Evolutionary conservation across 2,113 vertebrate species (phyloP).

Genomic region (Oenanthe melanoleuca): DNA sequence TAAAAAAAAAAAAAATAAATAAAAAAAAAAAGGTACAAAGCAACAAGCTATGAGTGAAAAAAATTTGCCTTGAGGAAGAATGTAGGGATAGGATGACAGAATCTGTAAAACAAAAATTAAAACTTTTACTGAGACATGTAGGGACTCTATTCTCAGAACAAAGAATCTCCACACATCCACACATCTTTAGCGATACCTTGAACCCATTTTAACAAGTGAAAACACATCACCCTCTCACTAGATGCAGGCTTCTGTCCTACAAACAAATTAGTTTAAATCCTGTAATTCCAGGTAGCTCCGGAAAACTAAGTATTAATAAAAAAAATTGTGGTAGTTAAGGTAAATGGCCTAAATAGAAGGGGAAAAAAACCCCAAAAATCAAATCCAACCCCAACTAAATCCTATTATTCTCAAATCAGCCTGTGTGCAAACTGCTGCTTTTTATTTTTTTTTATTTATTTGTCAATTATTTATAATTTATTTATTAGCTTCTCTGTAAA

Average conservation of each 20-base stretch:
- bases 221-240: not conserved
- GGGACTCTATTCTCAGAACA: not conserved
- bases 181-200: not conserved
- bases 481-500: fast-evolving
- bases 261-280: not conserved
- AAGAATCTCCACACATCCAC: not conserved
- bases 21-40: not conserved
- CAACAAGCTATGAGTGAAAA: not conserved
- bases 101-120: not conserved
- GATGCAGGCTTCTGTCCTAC: not conserved
- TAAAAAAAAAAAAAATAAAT: not conserved
- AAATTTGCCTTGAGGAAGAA: not conserved
- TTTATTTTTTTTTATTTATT: not conserved
- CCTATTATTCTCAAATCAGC: fast-evolving
- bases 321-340: not conserved
- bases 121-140: not conserved
- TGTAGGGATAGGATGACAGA: not conserved
- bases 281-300: not conserved
- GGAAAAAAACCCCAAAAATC: fast-evolving
- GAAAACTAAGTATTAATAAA: not conserved
- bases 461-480: not conserved
- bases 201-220: not conserved
- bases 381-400: fast-evolving
- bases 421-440: fast-evolving
- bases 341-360: fast-evolving